Base-by-base conservation (phyloP, 2,797 vertebrate genomes). In the Xerus rutilus region DNA sequence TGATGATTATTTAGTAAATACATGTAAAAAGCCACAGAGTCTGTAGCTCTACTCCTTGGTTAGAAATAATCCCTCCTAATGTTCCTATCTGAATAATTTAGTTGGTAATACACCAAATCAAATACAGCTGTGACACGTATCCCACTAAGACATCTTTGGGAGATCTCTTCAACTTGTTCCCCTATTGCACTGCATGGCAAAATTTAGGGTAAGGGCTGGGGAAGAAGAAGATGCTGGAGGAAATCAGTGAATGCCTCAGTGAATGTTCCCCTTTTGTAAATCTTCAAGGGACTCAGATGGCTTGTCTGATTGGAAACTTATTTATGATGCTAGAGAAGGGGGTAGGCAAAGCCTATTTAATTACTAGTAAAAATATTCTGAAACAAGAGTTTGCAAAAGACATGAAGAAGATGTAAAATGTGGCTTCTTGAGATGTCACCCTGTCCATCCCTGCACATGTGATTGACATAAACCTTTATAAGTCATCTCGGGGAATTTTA, bases 1-100 rank as follows among this genome's bases (percentile, higher is more conserved):
- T 83, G 73, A 93, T 69, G 96, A 89, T 92, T 94, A 97, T 97
- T 97, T 95, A 82, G 77, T 93, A 96, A 83, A 95, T 57, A 78
- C 62, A 97, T 78, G 97, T 82, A 83, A 97, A 98, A 98, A 92
- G 64, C 78, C 83, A 89, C 35, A 59, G 35, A 64, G 57, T 96
- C 49, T 65, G 73, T 1, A 87, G 52, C 78, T 73, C 62, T 85
- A 43, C n/a, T 93, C 74, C 79, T 79, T 35, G 52, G 49, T 35
- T 89, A 83, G 77, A 93, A 94, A 95, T 54, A 81, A 70, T 3
- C 47, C 28, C 39, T 81, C n/a, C 81, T 77, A 45, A 62, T 70
- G n/a, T 86, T 97, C 45, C 17, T 78, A 47, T 91, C 86, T 97
- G 89, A 89, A 6, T 96, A 93, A 95, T 97, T 82, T 91, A 97